A percentile compares a stretch with the other conserved stretches of the same genome.
Conservation (phyloP, 1,140 invertebrate species). For the Drosophila orena region DNA sequence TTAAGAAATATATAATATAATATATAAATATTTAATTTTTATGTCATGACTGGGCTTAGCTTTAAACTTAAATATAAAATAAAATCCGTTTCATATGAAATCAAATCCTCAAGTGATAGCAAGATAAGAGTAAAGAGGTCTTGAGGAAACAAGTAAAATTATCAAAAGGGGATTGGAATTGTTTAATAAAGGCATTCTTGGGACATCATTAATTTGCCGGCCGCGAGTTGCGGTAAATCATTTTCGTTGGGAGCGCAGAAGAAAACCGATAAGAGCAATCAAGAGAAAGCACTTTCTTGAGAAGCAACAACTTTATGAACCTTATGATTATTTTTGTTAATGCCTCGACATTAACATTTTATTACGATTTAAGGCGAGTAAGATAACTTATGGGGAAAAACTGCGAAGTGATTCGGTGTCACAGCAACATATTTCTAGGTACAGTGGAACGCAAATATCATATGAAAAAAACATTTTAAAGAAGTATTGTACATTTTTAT, state of each 20-base stretch:
- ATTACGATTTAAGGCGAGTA: slow-evolving; percentile 31
- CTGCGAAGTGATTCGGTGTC: no score
- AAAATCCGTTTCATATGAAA: background rate
- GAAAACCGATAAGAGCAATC: slow-evolving; percentile 67
- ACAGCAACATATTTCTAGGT: background rate
- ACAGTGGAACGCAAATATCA: slow-evolving; percentile 1
- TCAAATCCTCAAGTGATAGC: background rate
- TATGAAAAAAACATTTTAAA: no score
- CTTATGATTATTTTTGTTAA: slow-evolving; percentile 38
- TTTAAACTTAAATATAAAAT: no score
- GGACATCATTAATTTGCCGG: slow-evolving; percentile 53
- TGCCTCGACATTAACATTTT: slow-evolving; percentile 25
- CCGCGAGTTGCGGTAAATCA: no score
- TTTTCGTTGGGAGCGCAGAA: slow-evolving; percentile 10
- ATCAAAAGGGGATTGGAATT: slow-evolving; percentile 18
- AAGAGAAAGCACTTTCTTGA: slow-evolving; percentile 28
- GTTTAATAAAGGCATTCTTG: slow-evolving; percentile 31
- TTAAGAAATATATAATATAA: no score
- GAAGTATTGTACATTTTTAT: no score
- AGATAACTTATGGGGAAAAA: background rate
- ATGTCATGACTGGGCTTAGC: no score
- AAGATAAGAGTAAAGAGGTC: slow-evolving; percentile 10
- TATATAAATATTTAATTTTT: no score
- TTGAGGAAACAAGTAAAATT: background rate
- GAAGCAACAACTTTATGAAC: slow-evolving; percentile 33